A percentile compares a stretch with the other conserved stretches of the same genome.
Conservation (phyloP, 2,797 vertebrate species). For the Pterois miles region DNA sequence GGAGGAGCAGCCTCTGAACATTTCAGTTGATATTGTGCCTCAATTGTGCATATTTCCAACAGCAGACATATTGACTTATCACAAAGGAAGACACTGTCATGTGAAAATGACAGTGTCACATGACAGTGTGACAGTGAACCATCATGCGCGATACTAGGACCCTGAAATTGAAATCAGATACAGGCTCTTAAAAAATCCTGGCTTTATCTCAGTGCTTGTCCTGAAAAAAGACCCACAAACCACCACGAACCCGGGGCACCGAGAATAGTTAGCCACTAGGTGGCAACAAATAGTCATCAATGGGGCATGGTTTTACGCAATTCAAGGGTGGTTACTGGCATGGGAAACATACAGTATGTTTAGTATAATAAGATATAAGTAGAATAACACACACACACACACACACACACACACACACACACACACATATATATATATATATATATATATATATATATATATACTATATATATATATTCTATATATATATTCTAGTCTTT, state of each 20-base stretch:
- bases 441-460: too few species aligned
- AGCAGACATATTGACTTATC: neutral
- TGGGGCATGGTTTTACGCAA: neutral
- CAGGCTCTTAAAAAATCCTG: neutral
- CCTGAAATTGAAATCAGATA: neutral
- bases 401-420: too few species aligned
- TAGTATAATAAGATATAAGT: too few species aligned
- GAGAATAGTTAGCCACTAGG: constrained; percentile 25
- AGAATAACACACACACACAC: too few species aligned
- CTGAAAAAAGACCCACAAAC: neutral
- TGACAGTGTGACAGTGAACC: neutral
- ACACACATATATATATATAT: too few species aligned
- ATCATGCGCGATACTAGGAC: neutral
- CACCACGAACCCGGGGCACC: neutral
- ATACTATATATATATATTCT: too few species aligned
- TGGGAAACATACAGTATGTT: neutral
- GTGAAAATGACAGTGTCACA: too few species aligned
- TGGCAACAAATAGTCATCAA: constrained; percentile 21
- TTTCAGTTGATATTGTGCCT: neutral
- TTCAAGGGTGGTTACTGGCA: neutral
- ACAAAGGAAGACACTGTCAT: too few species aligned
- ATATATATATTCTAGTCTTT: neutral
- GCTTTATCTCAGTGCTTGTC: neutral
- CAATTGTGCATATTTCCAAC: neutral
- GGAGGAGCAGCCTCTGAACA: neutral